Evolutionary conservation across 2,888 invertebrate species (phyloP).

Genomic region (Cenopis cana): DNA sequence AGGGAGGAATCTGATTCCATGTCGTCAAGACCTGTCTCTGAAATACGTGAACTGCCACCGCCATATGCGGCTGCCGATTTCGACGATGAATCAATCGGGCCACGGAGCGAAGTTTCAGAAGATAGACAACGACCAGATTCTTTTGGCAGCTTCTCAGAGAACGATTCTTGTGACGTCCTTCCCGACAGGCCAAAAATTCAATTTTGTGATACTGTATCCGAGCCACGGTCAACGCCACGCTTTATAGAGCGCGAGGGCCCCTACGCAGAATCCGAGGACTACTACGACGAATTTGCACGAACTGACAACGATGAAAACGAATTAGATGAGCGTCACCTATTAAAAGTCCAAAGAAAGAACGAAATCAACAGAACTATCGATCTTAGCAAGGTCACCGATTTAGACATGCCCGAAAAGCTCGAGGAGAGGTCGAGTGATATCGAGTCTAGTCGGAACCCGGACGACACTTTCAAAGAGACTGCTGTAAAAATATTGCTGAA

Average conservation of each 20-base stretch:
- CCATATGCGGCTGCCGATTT: conserved; percentile 80
- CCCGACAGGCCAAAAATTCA: conserved; percentile 67
- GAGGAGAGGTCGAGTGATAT: conserved; percentile 68
- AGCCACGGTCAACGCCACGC: conserved; percentile 75
- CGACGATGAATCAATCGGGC: conserved; percentile 79
- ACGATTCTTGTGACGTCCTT: conserved; percentile 77
- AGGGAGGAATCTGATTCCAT: conserved; percentile 85
- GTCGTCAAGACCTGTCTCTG: conserved; percentile 83
- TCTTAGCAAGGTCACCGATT: conserved; percentile 62
- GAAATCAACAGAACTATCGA: conserved; percentile 79
- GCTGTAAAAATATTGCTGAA: conserved; percentile 75
- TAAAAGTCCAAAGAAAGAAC: conserved; percentile 79
- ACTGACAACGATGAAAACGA: conserved; percentile 77
- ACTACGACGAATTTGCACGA: conserved; percentile 68
- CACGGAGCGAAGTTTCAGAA: conserved; percentile 79
- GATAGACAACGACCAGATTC: conserved; percentile 79
- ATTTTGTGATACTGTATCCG: conserved; percentile 77
- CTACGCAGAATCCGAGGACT: conserved; percentile 77
- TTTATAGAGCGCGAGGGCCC: conserved; percentile 81
- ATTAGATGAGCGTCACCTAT: conserved; percentile 72
- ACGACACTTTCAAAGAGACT: conserved; percentile 74
- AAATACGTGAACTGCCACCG: conserved; percentile 84
- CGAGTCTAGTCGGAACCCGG: conserved; percentile 70
- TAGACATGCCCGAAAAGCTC: conserved; percentile 59
- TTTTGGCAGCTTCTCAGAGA: conserved; percentile 80